These are phyloP conservation scores for Microtus montanus DNA, from an alignment of 2,113 vertebrate species.

Conservation along the genomic window DNA sequence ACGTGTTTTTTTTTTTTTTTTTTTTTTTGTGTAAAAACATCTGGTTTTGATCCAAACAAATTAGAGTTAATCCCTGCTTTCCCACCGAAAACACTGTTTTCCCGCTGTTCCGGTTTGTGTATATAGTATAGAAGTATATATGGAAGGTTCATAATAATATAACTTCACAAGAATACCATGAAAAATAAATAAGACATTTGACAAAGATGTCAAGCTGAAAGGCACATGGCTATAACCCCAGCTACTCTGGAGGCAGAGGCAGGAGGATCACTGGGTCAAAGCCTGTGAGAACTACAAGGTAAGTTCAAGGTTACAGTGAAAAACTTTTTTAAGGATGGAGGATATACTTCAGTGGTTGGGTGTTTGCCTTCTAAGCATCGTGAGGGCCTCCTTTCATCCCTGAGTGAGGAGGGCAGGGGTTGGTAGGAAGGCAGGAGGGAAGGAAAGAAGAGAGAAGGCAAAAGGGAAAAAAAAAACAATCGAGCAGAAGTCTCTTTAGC, in stretches of 20 bases:
- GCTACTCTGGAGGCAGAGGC: not conserved
- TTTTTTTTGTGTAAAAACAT: not conserved
- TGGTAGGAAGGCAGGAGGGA: not conserved
- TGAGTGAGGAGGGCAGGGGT: not conserved
- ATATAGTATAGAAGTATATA: not conserved
- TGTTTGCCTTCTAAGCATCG: not conserved
- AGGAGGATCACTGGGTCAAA: not conserved
- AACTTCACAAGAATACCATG: not conserved
- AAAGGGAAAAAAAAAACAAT: not conserved
- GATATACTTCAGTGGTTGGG: not conserved
- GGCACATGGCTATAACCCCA: no score
- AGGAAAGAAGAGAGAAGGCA: not conserved
- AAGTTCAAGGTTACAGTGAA: not conserved
- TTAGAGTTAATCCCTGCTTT: not conserved
- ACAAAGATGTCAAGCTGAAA: not conserved
- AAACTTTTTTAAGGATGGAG: not conserved
- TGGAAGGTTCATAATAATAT: not conserved
- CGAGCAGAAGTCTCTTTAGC: not conserved
- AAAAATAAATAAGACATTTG: slow-evolving; percentile 29
- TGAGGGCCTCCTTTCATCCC: not conserved
- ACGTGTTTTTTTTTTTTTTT: no score
- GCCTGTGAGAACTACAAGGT: not conserved
- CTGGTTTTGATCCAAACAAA: not conserved
- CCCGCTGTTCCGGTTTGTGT: not conserved
- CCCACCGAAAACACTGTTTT: not conserved